Base-by-base conservation (phyloP, 1,140 invertebrate genomes). In the Piezodorus guildinii region DNA sequence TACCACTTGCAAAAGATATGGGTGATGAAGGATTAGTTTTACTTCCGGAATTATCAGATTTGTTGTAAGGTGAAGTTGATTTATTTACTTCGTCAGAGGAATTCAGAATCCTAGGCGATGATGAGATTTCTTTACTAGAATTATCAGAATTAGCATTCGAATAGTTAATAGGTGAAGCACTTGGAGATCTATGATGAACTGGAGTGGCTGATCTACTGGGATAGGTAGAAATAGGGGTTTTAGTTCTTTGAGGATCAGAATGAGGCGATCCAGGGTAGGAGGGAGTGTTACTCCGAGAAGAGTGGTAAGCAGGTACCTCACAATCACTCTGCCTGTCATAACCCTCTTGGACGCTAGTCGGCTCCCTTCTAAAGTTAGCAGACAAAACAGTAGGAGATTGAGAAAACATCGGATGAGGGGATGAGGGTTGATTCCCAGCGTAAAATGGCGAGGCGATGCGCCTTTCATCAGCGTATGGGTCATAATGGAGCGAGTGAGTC, bases 381-480 rank as follows among this genome's bases (percentile, higher is more conserved):
- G 62, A 49, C n/a, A 63, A 62, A 34, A 62, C 63, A 58, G 44
- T 34, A 30, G 59, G 23, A n/a, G 60, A n/a, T 16, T 65, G 63
- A 16, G 66, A 61, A 27, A 49, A 68, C 19, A 66, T 62, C 1
- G 67, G 44, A 63, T 46, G 63, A 61, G 62, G 49, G 1, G 62
- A 62, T 3, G 60, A 56, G 9, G 60, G 52, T 15, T 60, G 51
- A 60, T 46, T 65, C 19, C 54, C 46, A 60, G 51, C 25, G 34
- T 60, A 67, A 62, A 62, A 67, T 34, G 63, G 23, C 15, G 52
- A 27, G 62, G 59, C 15, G 64, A 62, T 51, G 51, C 52, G 19
- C 23, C 66, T 64, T 46, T 69, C 68, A 45, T 69, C 66, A 14
- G 64, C 34, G 52, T 59, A 67, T 19, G 56, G 44, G 52, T 67